Percentiles rank a stretch among this genome's conserved stretches.
Conservation (phyloP, 2,888 invertebrate species). For the Anodontia alba region DNA sequence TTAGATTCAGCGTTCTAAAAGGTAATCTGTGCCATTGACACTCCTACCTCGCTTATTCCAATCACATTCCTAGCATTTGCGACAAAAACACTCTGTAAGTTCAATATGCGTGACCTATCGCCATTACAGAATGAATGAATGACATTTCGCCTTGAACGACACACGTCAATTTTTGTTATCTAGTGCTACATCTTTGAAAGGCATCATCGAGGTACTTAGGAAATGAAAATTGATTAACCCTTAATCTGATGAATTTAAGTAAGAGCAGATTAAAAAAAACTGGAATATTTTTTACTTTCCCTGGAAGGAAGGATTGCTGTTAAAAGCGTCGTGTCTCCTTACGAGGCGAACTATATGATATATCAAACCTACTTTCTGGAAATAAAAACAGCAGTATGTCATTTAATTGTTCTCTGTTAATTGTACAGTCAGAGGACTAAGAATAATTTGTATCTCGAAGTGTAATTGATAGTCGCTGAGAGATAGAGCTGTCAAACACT, state of each 20-base stretch:
- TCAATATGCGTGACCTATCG: background rate
- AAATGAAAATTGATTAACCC: conserved; percentile 18
- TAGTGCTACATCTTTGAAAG: conserved; percentile 3
- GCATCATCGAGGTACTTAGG: conserved; percentile 4
- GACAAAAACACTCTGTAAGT: background rate
- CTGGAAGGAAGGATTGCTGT: no score
- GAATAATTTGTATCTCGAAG: background rate
- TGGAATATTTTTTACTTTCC: no score
- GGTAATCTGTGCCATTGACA: no score
- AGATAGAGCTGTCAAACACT: background rate
- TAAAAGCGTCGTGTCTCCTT: no score
- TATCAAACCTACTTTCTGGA: no score
- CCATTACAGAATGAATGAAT: conserved; percentile 13
- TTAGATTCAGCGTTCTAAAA: no score
- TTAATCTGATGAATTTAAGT: no score
- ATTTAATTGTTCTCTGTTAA: no score
- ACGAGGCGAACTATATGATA: no score
- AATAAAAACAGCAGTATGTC: no score
- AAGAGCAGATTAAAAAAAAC: no score
- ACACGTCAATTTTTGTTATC: background rate
- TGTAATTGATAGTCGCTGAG: conserved; percentile 5
- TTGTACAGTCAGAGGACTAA: no score
- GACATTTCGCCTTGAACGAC: conserved; percentile 3
- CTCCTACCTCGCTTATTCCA: background rate
- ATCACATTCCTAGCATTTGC: background rate